Conservation (phyloP, 2,888 invertebrate genomes). For the Caenorhabditis panamensis region DNA sequence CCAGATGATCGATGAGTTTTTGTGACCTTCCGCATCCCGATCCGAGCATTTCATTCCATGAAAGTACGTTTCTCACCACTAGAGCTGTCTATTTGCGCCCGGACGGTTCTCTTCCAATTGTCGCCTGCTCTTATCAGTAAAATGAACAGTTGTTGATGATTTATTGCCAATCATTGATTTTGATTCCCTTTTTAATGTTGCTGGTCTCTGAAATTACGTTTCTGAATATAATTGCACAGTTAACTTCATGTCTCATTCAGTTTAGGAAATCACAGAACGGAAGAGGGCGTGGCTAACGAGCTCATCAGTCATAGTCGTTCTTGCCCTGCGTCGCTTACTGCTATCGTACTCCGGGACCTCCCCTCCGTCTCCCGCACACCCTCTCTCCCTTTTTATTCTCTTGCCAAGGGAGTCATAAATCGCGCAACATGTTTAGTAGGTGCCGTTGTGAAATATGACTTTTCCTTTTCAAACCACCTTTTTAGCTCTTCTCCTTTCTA, state of each 20-base stretch:
- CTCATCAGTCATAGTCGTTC: slow-evolving; percentile 30
- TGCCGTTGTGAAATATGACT: slow-evolving; percentile 60
- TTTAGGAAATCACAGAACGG: slow-evolving; percentile 17
- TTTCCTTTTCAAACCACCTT: slow-evolving; percentile 26
- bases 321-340: slow-evolving; percentile 10
- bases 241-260: background rate
- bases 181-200: too few species aligned
- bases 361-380: slow-evolving; percentile 22
- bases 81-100: background rate
- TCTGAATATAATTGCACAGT: too few species aligned
- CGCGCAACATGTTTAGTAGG: slow-evolving; percentile 67
- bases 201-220: too few species aligned
- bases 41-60: slow-evolving; percentile 23
- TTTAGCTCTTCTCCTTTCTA: slow-evolving; percentile 29
- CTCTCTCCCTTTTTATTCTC: slow-evolving; percentile 21
- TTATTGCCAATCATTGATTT: slow-evolving; percentile 30
- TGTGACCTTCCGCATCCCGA: slow-evolving; percentile 53
- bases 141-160: slow-evolving; percentile 48
- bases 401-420: slow-evolving; percentile 64
- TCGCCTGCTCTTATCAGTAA: slow-evolving; percentile 42
- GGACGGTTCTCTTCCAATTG: background rate
- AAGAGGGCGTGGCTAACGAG: slow-evolving; percentile 55
- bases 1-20: slow-evolving; percentile 57
- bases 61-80: background rate
- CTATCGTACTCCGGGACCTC: slow-evolving; percentile 43